phyloP scores from a whole-genome alignment of 2,888 invertebrate species.

The Agrilus cyanescens region DNA sequence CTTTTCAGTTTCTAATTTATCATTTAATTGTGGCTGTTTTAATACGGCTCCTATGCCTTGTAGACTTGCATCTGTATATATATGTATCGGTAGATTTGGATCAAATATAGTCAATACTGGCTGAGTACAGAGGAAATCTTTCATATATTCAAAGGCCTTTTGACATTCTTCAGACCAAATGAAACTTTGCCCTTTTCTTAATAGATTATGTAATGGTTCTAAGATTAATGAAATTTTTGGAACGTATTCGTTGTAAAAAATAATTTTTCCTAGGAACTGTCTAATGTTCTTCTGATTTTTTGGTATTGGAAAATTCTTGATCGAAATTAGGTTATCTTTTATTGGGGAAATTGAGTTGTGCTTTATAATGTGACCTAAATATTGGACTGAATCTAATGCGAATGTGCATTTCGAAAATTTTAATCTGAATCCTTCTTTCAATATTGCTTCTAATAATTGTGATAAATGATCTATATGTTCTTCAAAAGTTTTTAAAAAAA shows the following conservation, averaged over 20 bases:
- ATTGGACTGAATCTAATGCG: conserved; percentile 6
- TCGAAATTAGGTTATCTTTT: conserved; percentile 10
- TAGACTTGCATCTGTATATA: conserved; percentile 15
- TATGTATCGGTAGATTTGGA: conserved; percentile 8
- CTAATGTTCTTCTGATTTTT: conserved; percentile 12
- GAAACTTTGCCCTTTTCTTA: not conserved
- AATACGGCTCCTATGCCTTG: conserved; percentile 17
- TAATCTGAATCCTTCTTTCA: conserved; percentile 8
- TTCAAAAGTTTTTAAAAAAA: conserved; percentile 15
- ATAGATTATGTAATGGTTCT: too few species aligned
- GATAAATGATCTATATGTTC: conserved; percentile 12
- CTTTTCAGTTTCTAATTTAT: conserved; percentile 11
- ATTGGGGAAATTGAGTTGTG: conserved; percentile 7
- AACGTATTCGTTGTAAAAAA: too few species aligned
- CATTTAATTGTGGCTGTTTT: conserved; percentile 15
- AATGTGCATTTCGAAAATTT: conserved; percentile 10
- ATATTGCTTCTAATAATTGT: conserved; percentile 5
- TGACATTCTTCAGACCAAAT: too few species aligned
- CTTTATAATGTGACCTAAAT: conserved; percentile 10
- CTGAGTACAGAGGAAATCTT: conserved; percentile 3
- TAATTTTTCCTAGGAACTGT: conserved; percentile 11
- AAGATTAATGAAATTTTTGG: too few species aligned
- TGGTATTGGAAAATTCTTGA: conserved; percentile 8
- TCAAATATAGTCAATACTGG: conserved; percentile 12
- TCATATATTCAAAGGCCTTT: too few species aligned